Percentiles rank a stretch among this genome's conserved stretches.
Evolutionary conservation across 2,888 invertebrate species (phyloP).

Genomic region (Acanthopleura granulata): DNA sequence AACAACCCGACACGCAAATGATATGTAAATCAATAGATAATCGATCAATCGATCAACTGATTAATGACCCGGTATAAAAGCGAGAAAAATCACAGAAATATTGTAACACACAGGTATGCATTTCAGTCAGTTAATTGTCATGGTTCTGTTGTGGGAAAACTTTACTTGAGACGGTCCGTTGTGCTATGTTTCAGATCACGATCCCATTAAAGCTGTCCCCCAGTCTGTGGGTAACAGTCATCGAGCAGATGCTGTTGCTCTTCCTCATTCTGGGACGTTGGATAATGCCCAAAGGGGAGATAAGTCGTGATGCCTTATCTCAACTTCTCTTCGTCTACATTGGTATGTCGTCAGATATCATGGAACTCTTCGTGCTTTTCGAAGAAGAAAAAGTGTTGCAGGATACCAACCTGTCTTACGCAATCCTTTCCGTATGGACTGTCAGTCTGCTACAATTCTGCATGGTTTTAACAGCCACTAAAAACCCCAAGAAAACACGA

Average conservation of each 20-base stretch:
- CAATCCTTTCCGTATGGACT: slow-evolving; percentile 61
- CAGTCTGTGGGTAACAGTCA: slow-evolving; percentile 43
- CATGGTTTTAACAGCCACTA: slow-evolving; percentile 71
- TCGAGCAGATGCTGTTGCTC: slow-evolving; percentile 46
- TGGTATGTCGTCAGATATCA: slow-evolving; percentile 63
- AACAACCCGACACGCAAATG: too few relatives aligned
- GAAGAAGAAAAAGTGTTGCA: slow-evolving; percentile 42
- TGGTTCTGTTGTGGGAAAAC: too few relatives aligned
- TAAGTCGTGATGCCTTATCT: slow-evolving; percentile 47
- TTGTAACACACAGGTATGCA: too few relatives aligned
- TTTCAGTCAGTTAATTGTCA: too few relatives aligned
- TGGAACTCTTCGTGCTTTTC: slow-evolving; percentile 51
- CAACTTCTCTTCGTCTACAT: slow-evolving; percentile 67
- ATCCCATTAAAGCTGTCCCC: slow-evolving; percentile 39
- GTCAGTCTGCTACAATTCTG: slow-evolving; percentile 62
- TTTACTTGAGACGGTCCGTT: too few relatives aligned
- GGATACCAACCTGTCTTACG: slow-evolving; percentile 74
- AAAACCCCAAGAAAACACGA: slow-evolving; percentile 39
- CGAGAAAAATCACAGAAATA: too few relatives aligned
- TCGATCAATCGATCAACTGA: too few relatives aligned
- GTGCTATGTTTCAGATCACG: slow-evolving; percentile 29
- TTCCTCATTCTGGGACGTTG: slow-evolving; percentile 49
- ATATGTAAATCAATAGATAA: too few relatives aligned
- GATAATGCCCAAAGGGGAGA: slow-evolving; percentile 48
- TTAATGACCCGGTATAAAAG: too few relatives aligned